Conservation (phyloP, 2,797 vertebrate species). For the Clarias laeviceps region DNA sequence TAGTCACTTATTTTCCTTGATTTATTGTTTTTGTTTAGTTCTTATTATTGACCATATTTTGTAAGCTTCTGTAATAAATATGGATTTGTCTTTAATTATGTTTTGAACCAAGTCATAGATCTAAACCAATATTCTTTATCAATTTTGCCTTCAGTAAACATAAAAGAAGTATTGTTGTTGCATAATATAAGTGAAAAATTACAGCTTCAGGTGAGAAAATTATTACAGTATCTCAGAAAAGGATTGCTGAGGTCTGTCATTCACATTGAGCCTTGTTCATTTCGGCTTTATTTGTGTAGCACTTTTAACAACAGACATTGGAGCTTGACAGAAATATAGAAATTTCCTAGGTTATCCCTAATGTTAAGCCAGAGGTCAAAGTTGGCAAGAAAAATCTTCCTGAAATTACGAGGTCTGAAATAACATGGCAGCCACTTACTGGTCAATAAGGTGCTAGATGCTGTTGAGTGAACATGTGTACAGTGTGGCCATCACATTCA, state of each 20-base stretch:
- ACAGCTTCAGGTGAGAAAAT: conserved; percentile 26
- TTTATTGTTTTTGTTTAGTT: background rate
- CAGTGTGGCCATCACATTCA: no score
- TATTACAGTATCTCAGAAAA: conserved; percentile 9
- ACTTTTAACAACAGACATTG: no score
- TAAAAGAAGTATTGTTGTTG: background rate
- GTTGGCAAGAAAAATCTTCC: no score
- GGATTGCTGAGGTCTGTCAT: background rate
- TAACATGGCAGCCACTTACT: no score
- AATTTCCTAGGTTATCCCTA: no score
- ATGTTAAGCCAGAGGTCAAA: no score
- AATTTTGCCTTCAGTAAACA: background rate
- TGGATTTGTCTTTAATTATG: conserved; percentile 14
- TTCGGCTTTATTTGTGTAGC: no score
- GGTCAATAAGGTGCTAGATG: no score
- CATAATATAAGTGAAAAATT: background rate
- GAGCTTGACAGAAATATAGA: no score
- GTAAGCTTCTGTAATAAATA: conserved; percentile 1
- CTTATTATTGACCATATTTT: background rate
- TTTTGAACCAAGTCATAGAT: background rate
- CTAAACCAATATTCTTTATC: background rate
- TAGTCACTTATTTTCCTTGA: background rate
- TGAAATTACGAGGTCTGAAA: no score
- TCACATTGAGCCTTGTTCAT: background rate
- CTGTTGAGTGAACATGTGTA: no score